Conservation (phyloP, 2,113 vertebrate species). For the Pipra filicauda region DNA sequence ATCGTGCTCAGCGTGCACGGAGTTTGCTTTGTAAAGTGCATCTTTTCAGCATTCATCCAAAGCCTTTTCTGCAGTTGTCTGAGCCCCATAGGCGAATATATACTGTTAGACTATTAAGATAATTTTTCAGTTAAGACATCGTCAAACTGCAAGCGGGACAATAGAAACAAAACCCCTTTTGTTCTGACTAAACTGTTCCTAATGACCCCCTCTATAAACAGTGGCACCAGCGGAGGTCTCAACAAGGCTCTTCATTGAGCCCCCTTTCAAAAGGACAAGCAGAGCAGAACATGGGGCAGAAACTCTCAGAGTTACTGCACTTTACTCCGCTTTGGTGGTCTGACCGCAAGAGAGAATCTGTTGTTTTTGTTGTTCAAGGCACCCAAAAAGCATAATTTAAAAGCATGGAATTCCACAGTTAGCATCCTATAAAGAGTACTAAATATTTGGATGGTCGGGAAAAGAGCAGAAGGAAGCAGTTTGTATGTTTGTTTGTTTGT, state of each 20-base stretch:
- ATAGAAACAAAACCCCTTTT: constrained; percentile 93
- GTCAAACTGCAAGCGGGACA: constrained; percentile 81
- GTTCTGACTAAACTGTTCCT: constrained; percentile 87
- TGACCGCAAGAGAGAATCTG: constrained; percentile 45
- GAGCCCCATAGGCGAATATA: constrained; percentile 44
- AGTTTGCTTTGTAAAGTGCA: constrained; percentile 57
- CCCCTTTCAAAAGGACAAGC: constrained; percentile 83
- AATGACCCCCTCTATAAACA: constrained; percentile 89
- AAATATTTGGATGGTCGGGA: constrained; percentile 14
- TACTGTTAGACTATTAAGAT: constrained; percentile 66
- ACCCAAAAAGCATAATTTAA: constrained; percentile 37
- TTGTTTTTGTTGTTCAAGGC: constrained; percentile 62
- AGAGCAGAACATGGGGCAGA: constrained; percentile 78
- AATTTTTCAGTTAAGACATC: constrained; percentile 73
- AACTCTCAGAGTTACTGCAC: constrained; percentile 41
- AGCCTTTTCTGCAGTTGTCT: constrained; percentile 41
- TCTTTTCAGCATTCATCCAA: constrained; percentile 52
- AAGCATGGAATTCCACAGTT: constrained; percentile 51
- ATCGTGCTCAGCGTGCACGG: not conserved
- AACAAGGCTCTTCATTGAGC: constrained; percentile 83
- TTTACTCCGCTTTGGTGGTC: constrained; percentile 75
- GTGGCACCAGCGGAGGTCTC: constrained; percentile 78
- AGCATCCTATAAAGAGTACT: constrained; percentile 27
- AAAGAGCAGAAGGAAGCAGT: constrained; percentile 39
- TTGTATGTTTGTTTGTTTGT: constrained; percentile 17